Base-by-base conservation (phyloP, 2,113 vertebrate species). In the Pygoscelis antarcticus region DNA sequence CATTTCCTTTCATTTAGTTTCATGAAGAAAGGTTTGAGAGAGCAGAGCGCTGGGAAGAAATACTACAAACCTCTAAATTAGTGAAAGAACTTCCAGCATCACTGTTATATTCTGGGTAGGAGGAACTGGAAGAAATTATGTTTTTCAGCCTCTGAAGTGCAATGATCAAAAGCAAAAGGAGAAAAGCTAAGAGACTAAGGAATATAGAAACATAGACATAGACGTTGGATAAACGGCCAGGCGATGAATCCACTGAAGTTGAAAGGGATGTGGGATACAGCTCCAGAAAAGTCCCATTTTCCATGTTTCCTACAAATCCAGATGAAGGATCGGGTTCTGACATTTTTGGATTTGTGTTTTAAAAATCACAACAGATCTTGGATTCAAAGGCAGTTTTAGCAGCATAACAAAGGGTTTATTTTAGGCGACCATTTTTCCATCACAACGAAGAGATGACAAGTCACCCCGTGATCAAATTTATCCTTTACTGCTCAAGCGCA, bases 121-220 rank as follows among this genome's bases (percentile, higher is more conserved):
- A 99, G 18, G 99, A 99, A 44, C 99, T 99, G 78, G 99, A 99
- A 62, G 99, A 99, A 97, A 99, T 99, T 65, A 99, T 99, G 89
- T 99, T 99, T 97, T 99, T 99, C 93, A 99, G 99, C 98, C 99
- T 98, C 98, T 99, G 99, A 83, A 99, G 99, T 89, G 99, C 99
- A 92, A 99, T 98, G 97, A 99, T 98, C 89, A 99, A 97, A 82
- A 99, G 98, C 65, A 99, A 98, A 90, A 99, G 98, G 88, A 99
- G 98, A 97, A 99, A 99, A 10, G 99, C 98, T 97, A 99, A 97
- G 88, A 99, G 98, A 92, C 99, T 99, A 51, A 99, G 99, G 97
- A 99, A 99, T 97, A 99, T 99, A 97, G 99, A 99, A 90, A 99
- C 99, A 55, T 99, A 99, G 60, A 99, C 97, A 54, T 99, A 99